Conservation (phyloP, 2,888 invertebrate genomes). For the Epinotia nisella region DNA sequence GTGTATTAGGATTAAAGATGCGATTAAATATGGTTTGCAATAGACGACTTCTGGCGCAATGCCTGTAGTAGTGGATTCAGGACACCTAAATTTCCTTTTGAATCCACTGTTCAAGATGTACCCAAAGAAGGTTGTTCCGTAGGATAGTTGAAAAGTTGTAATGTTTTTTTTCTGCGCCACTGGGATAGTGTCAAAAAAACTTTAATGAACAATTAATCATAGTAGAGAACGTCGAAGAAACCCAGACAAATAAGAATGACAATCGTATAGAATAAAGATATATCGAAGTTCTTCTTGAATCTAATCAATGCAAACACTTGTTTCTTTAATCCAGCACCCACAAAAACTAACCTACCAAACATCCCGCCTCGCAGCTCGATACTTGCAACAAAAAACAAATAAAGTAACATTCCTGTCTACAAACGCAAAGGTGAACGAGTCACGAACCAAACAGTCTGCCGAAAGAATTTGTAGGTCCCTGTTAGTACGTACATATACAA, state of each 20-base stretch:
- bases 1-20: constrained; percentile 28
- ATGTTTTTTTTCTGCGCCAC: no score
- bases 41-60: constrained; percentile 4
- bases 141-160: no score
- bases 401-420: constrained; percentile 41
- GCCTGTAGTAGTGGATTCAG: not conserved
- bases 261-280: not conserved
- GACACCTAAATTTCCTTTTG: not conserved
- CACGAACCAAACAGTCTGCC: constrained; percentile 37
- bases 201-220: no score
- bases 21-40: constrained; percentile 18
- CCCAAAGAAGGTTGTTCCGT: no score
- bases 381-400: constrained; percentile 37
- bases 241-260: not conserved
- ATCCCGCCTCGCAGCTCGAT: constrained; percentile 26
- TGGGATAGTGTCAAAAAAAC: no score
- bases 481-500: not conserved
- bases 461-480: constrained; percentile 38
- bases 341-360: constrained; percentile 6
- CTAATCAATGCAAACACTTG: constrained; percentile 2
- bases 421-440: constrained; percentile 42
- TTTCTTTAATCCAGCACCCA: not conserved
- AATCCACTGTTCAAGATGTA: not conserved
- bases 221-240: no score
- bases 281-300: not conserved